Evolutionary conservation across 2,113 vertebrate species (phyloP).

Genomic region (Xiphias gladius): DNA sequence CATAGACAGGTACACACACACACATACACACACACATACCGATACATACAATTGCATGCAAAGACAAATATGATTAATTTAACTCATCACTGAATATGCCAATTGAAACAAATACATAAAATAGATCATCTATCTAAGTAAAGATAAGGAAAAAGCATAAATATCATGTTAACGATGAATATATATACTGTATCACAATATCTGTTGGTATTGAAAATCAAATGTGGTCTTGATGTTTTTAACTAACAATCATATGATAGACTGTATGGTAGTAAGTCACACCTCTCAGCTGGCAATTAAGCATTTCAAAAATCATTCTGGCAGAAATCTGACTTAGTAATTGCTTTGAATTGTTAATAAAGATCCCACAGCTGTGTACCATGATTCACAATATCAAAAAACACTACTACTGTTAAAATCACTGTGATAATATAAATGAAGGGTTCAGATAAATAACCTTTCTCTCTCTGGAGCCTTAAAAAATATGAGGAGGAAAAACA

Average conservation of each 20-base stretch:
- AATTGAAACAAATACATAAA: neutral
- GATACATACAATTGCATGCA: neutral
- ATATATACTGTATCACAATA: neutral
- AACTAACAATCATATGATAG: neutral
- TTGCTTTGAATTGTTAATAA: neutral
- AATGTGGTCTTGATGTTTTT: neutral
- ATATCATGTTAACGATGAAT: neutral
- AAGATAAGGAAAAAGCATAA: neutral
- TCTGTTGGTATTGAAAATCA: neutral
- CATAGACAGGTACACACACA: constrained; percentile 11
- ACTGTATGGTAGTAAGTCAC: no score
- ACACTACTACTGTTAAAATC: neutral
- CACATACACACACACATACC: neutral
- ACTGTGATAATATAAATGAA: neutral
- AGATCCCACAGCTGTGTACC: neutral
- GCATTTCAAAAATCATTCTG: neutral
- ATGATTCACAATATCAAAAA: neutral
- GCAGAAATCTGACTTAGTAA: neutral
- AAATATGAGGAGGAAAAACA: constrained; percentile 20
- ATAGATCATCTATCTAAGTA: neutral
- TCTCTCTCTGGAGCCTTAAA: neutral
- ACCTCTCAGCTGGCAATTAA: no score
- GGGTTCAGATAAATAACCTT: neutral
- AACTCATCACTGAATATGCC: neutral
- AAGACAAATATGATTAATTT: neutral